Conservation (phyloP, 2,888 invertebrate species). For the Lochmaea crataegi region DNA sequence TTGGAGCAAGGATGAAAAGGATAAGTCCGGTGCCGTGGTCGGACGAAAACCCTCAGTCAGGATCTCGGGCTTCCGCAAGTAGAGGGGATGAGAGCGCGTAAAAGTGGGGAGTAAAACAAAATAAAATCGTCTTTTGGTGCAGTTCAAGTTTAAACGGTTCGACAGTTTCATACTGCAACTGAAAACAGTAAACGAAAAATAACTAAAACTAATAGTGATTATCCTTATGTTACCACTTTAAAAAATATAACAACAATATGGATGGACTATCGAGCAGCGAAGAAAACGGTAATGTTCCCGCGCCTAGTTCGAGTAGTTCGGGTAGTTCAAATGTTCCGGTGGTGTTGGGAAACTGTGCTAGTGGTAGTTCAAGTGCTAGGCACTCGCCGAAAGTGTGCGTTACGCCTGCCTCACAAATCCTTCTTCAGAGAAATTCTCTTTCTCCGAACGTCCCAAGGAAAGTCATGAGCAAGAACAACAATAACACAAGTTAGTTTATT, state of each 20-base stretch:
- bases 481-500: constrained; percentile 72
- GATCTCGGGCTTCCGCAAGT: constrained; percentile 38
- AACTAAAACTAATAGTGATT: constrained; percentile 12
- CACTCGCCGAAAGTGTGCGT: constrained; percentile 58
- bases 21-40: constrained; percentile 32
- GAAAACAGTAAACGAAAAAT: constrained; percentile 23
- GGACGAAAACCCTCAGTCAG: constrained; percentile 31
- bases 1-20: constrained; percentile 27
- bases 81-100: constrained; percentile 47
- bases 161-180: constrained; percentile 55
- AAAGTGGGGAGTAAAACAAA: constrained; percentile 60
- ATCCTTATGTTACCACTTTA: constrained; percentile 29
- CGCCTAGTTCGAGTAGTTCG: constrained; percentile 36
- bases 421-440: constrained; percentile 65
- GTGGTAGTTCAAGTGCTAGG: constrained; percentile 54
- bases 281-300: constrained; percentile 44
- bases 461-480: constrained; percentile 74
- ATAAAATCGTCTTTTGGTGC: constrained; percentile 61
- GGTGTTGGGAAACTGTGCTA: constrained; percentile 53
- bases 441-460: constrained; percentile 70
- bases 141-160: constrained; percentile 58
- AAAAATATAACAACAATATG: constrained; percentile 23
- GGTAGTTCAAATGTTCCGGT: constrained; percentile 41
- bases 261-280: constrained; percentile 37
- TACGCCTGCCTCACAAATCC: constrained; percentile 47